Evolutionary conservation across 1,140 invertebrate genomes (phyloP).

Genomic region (Eurytemora carolleeae): DNA sequence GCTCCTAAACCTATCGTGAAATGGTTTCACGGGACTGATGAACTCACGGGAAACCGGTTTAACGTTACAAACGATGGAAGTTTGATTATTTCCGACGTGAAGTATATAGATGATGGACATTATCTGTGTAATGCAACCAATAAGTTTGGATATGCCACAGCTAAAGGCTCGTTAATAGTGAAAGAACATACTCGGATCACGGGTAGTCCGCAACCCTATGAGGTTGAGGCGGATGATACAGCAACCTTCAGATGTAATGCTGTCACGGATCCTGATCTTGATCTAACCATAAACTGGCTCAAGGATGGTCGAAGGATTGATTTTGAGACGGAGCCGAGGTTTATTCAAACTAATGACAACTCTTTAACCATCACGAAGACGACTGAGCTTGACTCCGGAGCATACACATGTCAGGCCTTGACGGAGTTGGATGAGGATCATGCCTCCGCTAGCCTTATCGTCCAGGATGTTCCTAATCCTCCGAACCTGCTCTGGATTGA

Average conservation of each 20-base stretch:
- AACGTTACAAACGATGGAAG: slow-evolving; percentile 51
- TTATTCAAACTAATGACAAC: slow-evolving; percentile 58
- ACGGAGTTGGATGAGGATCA: slow-evolving; percentile 65
- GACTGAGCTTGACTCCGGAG: slow-evolving; percentile 74
- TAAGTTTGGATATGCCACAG: slow-evolving; percentile 61
- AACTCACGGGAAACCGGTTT: slow-evolving; percentile 64
- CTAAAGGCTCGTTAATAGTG: slow-evolving; percentile 51
- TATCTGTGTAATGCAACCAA: slow-evolving; percentile 84
- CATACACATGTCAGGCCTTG: slow-evolving; percentile 75
- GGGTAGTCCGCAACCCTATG: slow-evolving; percentile 65
- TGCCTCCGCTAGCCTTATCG: slow-evolving; percentile 64
- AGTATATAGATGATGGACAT: slow-evolving; percentile 58
- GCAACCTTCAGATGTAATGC: slow-evolving; percentile 88
- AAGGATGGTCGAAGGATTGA: slow-evolving; percentile 65
- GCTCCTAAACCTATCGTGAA: slow-evolving; percentile 83
- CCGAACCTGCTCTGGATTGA: slow-evolving; percentile 42
- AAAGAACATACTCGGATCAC: slow-evolving; percentile 68
- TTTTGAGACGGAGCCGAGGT: slow-evolving; percentile 55
- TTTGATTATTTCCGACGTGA: slow-evolving; percentile 57
- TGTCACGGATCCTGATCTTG: slow-evolving; percentile 53
- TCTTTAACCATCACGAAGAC: slow-evolving; percentile 84
- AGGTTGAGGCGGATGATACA: slow-evolving; percentile 62
- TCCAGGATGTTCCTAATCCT: slow-evolving; percentile 85
- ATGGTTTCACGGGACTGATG: slow-evolving; percentile 62
- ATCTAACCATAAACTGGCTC: slow-evolving; percentile 65